Evolutionary conservation across 2,113 vertebrate genomes (phyloP), one percentile per base, ranked within the genome.

Genomic region (Peromyscus polionotus): DNA sequence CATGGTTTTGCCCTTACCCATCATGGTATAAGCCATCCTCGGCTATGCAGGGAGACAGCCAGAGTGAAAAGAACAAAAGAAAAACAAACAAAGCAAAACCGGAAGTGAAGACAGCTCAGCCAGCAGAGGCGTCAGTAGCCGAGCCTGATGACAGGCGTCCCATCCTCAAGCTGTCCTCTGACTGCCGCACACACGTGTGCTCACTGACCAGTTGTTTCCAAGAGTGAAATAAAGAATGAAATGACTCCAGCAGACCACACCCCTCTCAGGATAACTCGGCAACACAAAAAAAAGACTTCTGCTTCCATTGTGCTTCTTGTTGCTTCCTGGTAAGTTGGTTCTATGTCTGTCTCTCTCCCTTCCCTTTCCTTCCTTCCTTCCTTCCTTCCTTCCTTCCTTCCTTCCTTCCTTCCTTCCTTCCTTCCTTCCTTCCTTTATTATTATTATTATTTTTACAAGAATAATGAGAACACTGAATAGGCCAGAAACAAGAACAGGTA

Each of bases 171-270:
- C n/a, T n/a, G n/a, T n/a, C 13, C 16, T 45, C n/a, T 45, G 14
- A 65, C 26, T 1, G 1, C n/a, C 39, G 26, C 80, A 3, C 24
- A 16, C 0, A 1, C 6, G 6, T 45, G 36, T 10, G 3, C 19
- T 39, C 70, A 39, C 17, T 36, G 33, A 22, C 7, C n/a, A 22
- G 19, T 73, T 73, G 26, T 54, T 80, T 79, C 90, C 14, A 31
- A 86, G 51, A 93, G 59, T 57, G 28, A 93, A 95, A 94, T 93
- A 63, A 94, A 91, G 90, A 94, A 92, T 63, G 65, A 85, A 90
- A 76, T 36, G 73, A 42, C 57, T 93, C 95, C 11, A 17, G 36
- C 51, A 90, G 59, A 77, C 19, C 67, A 16, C 39, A 51, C 3
- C 26, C 19, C 59, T 81, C 94, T 77, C 28, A 54, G 3, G 61